A percentile compares a stretch with the other conserved stretches of the same genome.
These are phyloP conservation scores for Nesogale talazaci DNA, from an alignment of 2,113 vertebrate species.

Conservation along the genomic window DNA sequence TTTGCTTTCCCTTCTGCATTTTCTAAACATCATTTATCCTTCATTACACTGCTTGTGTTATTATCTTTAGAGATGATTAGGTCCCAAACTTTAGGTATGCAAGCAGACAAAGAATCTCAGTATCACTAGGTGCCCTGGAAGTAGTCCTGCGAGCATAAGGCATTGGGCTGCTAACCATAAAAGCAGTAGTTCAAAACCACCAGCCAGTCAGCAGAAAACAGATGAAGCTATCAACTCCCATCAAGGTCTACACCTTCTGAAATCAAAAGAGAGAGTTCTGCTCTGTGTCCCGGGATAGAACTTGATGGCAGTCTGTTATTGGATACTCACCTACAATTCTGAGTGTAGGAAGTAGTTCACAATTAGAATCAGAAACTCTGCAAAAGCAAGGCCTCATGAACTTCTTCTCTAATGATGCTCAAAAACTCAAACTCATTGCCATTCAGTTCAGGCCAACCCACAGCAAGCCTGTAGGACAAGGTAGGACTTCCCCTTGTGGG, in stretches of 20 bases:
- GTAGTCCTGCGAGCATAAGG: too few species aligned
- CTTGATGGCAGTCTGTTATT: too few species aligned
- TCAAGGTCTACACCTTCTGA: too few species aligned
- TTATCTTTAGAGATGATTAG: not conserved
- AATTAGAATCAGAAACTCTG: not conserved
- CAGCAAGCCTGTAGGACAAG: too few species aligned
- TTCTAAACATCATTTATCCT: not conserved
- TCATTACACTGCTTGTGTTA: not conserved
- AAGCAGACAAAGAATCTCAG: not conserved
- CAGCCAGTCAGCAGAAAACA: not conserved
- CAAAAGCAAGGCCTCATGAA: not conserved
- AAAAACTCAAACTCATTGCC: too few species aligned
- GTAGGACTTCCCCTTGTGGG: too few species aligned
- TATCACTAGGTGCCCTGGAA: too few species aligned
- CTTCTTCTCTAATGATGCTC: not conserved
- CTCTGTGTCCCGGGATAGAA: too few species aligned
- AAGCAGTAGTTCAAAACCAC: too few species aligned
- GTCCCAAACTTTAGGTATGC: not conserved
- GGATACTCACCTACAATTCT: not conserved
- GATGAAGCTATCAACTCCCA: not conserved
- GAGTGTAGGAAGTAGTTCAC: not conserved
- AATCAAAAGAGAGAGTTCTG: too few species aligned
- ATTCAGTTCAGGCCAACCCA: too few species aligned
- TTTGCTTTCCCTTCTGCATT: not conserved
- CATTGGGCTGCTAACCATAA: not conserved